Base-by-base conservation (phyloP, 2,113 vertebrate genomes). In the Corythoichthys intestinalis region DNA sequence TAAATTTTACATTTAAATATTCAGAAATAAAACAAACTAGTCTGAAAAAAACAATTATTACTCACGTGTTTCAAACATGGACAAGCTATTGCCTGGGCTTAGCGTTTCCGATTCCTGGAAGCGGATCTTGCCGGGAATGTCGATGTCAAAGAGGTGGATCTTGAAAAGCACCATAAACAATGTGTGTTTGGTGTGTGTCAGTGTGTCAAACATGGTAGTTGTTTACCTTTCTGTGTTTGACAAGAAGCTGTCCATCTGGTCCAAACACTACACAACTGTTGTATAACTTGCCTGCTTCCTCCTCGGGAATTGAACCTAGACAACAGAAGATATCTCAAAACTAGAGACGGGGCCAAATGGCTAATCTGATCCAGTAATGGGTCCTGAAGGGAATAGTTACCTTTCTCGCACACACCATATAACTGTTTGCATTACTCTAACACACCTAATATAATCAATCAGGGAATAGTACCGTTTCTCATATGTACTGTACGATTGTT, bases 101-200 rank as follows among this genome's bases (percentile, higher is more conserved):
- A 99, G 72, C 0, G 91, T 97, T 92, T 97, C 92, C 1, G 97
- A 99, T 82, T 99, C 97, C 86, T 95, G 96, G 91, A 98, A 99
- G 69, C 91, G 84, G 76, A 99, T 98, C 87, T 96, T 98, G 67
- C 96, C 96, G 3, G 97, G 96, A 75, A 99, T 86, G 66, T 98
- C 83, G 67, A 99, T 98, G 85, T 99, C 94, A 88, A 99, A 98
- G 62, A 99, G 93, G 85, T 98, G 97, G 78, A 99, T 94, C 97
- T 99, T 86, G 41, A 66, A 46, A 46, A n/a, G 17, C 15, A 11
- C n/a, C 15, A 52, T 7, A 4, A 66, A 12, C 8, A 1, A 11
- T 10, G 7, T 48, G 47, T 47, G 6, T 7, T 4, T 38, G 12
- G 1, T 12, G 14, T 6, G 28, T 15, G n/a, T 38, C 4, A 15